Evolutionary conservation across 2,113 vertebrate genomes (phyloP), one percentile per base, ranked within the genome.

Genomic region (Gymnogyps californianus): DNA sequence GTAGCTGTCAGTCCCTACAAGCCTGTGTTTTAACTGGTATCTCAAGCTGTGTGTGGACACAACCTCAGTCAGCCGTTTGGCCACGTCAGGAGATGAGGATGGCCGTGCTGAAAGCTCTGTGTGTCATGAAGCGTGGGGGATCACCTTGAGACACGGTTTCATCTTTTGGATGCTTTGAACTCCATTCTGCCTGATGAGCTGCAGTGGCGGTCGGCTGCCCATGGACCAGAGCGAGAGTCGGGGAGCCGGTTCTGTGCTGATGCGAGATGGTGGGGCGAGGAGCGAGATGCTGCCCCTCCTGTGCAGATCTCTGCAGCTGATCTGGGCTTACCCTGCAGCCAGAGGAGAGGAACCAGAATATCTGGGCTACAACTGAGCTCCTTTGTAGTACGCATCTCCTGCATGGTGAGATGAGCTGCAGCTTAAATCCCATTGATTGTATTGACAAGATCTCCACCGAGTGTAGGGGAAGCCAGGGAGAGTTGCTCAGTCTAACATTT

Each of bases 71-170:
- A 95, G 85, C 69, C 2, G 0, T 75, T 61, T 2, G 67, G 75
- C 55, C 6, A 2, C 0, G 0, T 69, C 83, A 81, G 89, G 83
- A 92, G 76, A 80, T 83, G 72, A 89, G 67, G 80, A 61, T 34
- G 80, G 67, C 89, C 0, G 0, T 67, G 83, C 86, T 0, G 7
- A 89, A 77, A 92, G 16, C 54, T 40, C 16, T 5, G 75, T 71
- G 91, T 92, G 87, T 81, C 90, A 58, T 0, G 12, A 28, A 87
- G 81, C 49, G 4, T 93, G 46, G 32, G 55, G 59, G 72, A 83
- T 95, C 87, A 91, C 92, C 92, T 94, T 78, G 84, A 96, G 69
- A 57, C 29, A 59, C 1, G 1, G 21, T 66, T 90, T 42, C 44
- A 52, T 81, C 86, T 77, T 74, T 21, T 44, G 67, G 49, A 9